Base-by-base conservation (phyloP, 2,797 vertebrate genomes). In the Adelosebastes latens region DNA sequence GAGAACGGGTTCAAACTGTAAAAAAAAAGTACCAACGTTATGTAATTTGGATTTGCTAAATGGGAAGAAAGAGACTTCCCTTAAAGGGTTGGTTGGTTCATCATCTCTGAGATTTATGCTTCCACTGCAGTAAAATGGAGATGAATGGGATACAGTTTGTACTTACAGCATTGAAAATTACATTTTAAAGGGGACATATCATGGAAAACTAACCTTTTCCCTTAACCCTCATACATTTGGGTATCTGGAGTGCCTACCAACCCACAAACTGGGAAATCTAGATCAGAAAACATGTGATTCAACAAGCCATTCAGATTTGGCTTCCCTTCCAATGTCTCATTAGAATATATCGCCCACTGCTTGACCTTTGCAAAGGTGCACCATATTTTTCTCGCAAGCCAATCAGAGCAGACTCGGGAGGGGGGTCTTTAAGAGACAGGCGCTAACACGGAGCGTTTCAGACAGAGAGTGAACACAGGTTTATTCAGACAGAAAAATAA, bases 1-100 rank as follows among this genome's bases (percentile, higher is more conserved):
- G 55, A 77, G 36, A 66, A 36, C 25, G 31, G 13, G 36, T 77
- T 80, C 56, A 79, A 63, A 73, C 27, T 78, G 24, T 42, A 58
- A 29, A 55, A 70, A 53, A 39, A 53, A 46, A 3, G 34, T 14
- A 69, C 13, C 8, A 20, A 2, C 39, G 16, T 84, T 81, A 82
- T 22, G 25, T 79, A 34, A 84, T 59, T 2, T 61, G 42, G 22
- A 52, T 77, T 75, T 60, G 31, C 31, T 36, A 27, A 58, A 53
- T 5, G n/a, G 32, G 7, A 25, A 52, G 5, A 60, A 42, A 61
- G n/a, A 58, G 13, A 59, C 8, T 27, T 31, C 2, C 9, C 7
- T 60, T 59, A 25, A 66, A 66, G 20, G 61, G 16, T 61, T 18
- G 56, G 20, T n/a, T n/a, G n/a, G n/a, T n/a, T n/a, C n/a, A n/a